phyloP scores from a whole-genome alignment of 2,888 invertebrate genomes.

The Melanargia galathea region DNA sequence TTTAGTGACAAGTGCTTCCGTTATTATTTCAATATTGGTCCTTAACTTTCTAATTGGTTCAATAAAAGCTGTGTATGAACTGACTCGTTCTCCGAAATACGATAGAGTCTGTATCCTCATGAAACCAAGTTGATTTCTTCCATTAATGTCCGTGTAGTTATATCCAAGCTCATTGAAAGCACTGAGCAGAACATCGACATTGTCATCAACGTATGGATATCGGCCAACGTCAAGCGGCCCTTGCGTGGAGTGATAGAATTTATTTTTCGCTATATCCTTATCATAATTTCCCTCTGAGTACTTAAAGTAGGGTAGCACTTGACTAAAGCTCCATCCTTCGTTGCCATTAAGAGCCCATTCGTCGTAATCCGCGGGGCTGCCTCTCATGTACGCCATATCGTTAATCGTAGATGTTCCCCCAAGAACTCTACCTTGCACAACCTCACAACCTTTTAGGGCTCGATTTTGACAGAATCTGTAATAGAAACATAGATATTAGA shows the following conservation, averaged over 20 bases:
- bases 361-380: slow-evolving; percentile 74
- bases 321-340: slow-evolving; percentile 69
- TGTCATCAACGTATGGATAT: slow-evolving; percentile 71
- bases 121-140: slow-evolving; percentile 70
- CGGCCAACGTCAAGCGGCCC: slow-evolving; percentile 74
- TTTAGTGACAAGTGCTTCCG: slow-evolving; percentile 71
- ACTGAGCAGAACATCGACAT: slow-evolving; percentile 69
- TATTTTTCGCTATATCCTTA: slow-evolving; percentile 72
- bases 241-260: slow-evolving; percentile 70
- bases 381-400: slow-evolving; percentile 75
- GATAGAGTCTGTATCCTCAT: slow-evolving; percentile 75
- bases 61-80: slow-evolving; percentile 71
- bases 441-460: slow-evolving; percentile 61
- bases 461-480: slow-evolving; percentile 73
- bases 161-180: slow-evolving; percentile 72
- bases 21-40: slow-evolving; percentile 62
- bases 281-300: slow-evolving; percentile 78
- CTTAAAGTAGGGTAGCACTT: slow-evolving; percentile 72
- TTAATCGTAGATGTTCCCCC: slow-evolving; percentile 74
- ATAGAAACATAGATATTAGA: slow-evolving; percentile 40
- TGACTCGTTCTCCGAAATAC: slow-evolving; percentile 74
- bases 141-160: slow-evolving; percentile 75
- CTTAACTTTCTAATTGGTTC: slow-evolving; percentile 69
- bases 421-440: slow-evolving; percentile 70
- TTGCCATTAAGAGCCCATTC: slow-evolving; percentile 74